Percentiles rank a stretch among this genome's conserved stretches.
Conservation (phyloP, 2,888 invertebrate species). For the Apamea crenata region DNA sequence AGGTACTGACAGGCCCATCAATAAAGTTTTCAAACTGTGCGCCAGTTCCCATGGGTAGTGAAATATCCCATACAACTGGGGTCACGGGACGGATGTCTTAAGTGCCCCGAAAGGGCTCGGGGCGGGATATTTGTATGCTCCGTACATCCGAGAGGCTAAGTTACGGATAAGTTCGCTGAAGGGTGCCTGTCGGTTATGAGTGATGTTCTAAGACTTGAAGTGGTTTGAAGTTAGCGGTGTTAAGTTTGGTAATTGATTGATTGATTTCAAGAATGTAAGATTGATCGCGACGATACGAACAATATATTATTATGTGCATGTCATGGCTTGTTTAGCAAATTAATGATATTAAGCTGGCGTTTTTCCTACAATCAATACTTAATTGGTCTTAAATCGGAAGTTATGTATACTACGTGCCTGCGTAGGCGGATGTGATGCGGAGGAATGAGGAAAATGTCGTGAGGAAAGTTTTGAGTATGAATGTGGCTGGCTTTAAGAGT, state of each 20-base stretch:
- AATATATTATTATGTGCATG: neutral
- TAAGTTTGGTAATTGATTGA: slow-evolving; percentile 27
- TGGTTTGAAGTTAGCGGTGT: slow-evolving; percentile 37
- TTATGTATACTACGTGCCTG: neutral
- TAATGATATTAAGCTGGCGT: neutral
- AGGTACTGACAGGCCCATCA: slow-evolving; percentile 64
- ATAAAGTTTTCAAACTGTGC: slow-evolving; percentile 70
- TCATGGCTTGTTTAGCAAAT: neutral
- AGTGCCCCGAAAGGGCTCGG: slow-evolving; percentile 86
- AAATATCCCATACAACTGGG: slow-evolving; percentile 65
- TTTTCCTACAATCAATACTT: neutral
- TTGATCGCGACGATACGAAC: neutral
- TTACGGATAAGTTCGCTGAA: slow-evolving; percentile 78
- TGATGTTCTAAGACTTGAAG: slow-evolving; percentile 61
- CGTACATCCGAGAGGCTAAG: slow-evolving; percentile 84
- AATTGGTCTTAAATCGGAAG: neutral
- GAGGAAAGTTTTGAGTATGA: neutral
- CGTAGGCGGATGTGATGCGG: neutral
- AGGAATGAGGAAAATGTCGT: too few relatives aligned
- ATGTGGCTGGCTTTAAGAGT: neutral
- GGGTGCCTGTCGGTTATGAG: slow-evolving; percentile 69
- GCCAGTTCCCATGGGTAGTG: slow-evolving; percentile 75
- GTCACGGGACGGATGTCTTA: slow-evolving; percentile 83
- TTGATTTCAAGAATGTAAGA: slow-evolving; percentile 3
- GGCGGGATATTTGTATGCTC: slow-evolving; percentile 87